Evolutionary conservation across 2,113 vertebrate genomes (phyloP).

Genomic region (Enhydra lutris): DNA sequence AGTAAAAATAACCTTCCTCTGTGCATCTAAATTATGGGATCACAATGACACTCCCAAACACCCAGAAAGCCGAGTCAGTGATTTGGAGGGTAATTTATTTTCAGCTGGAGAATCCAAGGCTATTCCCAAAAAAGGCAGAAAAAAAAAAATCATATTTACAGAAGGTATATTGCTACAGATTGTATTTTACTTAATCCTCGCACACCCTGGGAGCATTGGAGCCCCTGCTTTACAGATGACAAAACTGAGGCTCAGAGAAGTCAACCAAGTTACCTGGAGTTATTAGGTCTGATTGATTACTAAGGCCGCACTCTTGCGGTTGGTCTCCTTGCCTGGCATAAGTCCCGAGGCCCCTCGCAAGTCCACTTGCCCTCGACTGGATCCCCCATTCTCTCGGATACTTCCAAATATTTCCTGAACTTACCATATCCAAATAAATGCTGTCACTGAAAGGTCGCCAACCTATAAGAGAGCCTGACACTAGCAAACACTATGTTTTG

Average conservation of each 20-base stretch:
- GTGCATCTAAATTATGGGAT: slow-evolving; percentile 11
- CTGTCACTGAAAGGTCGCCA: neutral
- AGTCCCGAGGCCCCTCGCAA: neutral
- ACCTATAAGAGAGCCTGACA: neutral
- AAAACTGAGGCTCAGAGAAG: neutral
- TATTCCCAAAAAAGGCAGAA: slow-evolving; percentile 30
- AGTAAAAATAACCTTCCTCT: slow-evolving; percentile 45
- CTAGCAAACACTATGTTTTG: neutral
- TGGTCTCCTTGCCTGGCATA: neutral
- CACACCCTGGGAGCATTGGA: neutral
- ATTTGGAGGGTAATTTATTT: slow-evolving; percentile 29
- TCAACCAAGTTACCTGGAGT: neutral
- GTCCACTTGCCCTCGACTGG: neutral
- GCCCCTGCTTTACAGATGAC: neutral
- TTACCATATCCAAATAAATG: neutral
- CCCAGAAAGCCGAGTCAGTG: slow-evolving; percentile 6
- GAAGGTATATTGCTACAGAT: neutral
- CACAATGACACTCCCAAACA: neutral
- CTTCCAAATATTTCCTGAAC: neutral
- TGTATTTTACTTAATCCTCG: neutral
- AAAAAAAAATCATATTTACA: neutral
- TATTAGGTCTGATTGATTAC: neutral
- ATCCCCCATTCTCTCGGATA: neutral
- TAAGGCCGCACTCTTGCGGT: neutral
- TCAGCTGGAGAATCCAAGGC: neutral